Evolutionary conservation across 2,113 vertebrate species (phyloP), one percentile per base, ranked within the genome.

Genomic region (Pollimyrus isidori): DNA sequence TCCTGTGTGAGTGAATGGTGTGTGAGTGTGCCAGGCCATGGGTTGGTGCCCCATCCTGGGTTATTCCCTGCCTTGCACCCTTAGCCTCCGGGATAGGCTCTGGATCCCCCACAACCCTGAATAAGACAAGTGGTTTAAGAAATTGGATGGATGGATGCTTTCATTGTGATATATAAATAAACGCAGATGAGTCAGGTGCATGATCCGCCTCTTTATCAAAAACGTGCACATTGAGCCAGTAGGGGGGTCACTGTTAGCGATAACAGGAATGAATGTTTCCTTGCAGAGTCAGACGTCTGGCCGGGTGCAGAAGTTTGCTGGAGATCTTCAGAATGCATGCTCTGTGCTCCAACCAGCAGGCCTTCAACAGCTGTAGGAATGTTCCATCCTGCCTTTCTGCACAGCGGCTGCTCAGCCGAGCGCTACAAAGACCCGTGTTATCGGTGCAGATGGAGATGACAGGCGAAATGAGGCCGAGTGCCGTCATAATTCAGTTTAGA

Each of bases 151-250:
- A 53, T 23, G 2, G 23, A 62, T 26, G 58, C 9, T 62, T 62
- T 62, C 23, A n/a, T 62, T 26, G 7, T 88, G 45, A 73, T 30
- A 3, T 10, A 35, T 30, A n/a, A 19, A 13, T 17, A 48, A 23
- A 19, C 21, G 2, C 58, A 17, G 42, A 69, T 39, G 19, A 49
- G 45, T 50, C 42, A 10, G 10, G 45, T 49, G 17, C 26, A 9
- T 49, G 62, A n/a, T 35, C 45, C 0, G 1, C 2, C 62, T 76
- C 92, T 88, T 95, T 93, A 90, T 95, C 92, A 2, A 86, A 85
- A 82, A 89, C 5, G 5, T 76, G 49, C 90, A 93, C 90, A 90
- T 87, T 90, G 87, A 87, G 73, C 76, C 0, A 49, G 91, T 88
- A 46, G 87, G 10, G 88, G 48, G 80, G 90, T 53, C 73, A 49